These are phyloP conservation scores for Epizoanthus rinbou DNA, from an alignment of 92 coral and sea anemone species.

Conservation along the genomic window DNA sequence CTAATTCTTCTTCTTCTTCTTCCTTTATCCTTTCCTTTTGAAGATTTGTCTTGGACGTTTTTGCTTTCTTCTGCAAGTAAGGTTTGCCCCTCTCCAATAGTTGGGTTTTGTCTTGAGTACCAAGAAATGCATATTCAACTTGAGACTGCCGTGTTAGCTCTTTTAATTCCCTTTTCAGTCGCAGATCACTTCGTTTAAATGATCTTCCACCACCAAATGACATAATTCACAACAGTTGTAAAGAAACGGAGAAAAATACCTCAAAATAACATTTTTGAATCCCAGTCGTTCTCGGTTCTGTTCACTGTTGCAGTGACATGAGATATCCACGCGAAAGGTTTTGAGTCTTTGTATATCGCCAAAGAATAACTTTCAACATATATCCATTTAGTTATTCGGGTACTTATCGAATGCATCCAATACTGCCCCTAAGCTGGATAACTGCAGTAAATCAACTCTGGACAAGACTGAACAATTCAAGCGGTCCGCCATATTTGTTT, in stretches of 20 bases:
- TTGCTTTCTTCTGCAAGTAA: slow-evolving; percentile 36
- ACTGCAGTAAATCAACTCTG: neutral
- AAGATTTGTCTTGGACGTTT: slow-evolving; percentile 13
- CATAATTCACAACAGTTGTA: slow-evolving; percentile 39
- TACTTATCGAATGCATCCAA: too few relatives aligned
- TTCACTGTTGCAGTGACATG: too few relatives aligned
- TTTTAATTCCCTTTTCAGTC: slow-evolving; percentile 77
- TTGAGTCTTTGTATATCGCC: too few relatives aligned
- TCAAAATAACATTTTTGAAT: too few relatives aligned
- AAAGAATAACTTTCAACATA: too few relatives aligned
- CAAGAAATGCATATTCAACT: slow-evolving; percentile 67
- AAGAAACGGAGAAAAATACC: neutral
- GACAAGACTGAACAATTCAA: neutral
- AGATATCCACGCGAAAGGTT: too few relatives aligned
- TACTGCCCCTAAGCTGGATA: too few relatives aligned
- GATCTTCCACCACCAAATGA: slow-evolving; percentile 84
- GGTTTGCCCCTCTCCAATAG: slow-evolving; percentile 49
- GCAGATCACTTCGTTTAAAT: slow-evolving; percentile 64
- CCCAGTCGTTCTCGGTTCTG: too few relatives aligned
- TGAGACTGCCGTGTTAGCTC: slow-evolving; percentile 77
- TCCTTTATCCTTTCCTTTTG: slow-evolving; percentile 37
- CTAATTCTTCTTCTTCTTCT: slow-evolving; percentile 11
- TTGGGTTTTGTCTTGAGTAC: slow-evolving; percentile 69
- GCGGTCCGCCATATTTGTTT: slow-evolving; percentile 90
- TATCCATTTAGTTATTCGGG: too few relatives aligned